Conservation (phyloP, 2,113 vertebrate species). For the Gambusia holbrooki region DNA sequence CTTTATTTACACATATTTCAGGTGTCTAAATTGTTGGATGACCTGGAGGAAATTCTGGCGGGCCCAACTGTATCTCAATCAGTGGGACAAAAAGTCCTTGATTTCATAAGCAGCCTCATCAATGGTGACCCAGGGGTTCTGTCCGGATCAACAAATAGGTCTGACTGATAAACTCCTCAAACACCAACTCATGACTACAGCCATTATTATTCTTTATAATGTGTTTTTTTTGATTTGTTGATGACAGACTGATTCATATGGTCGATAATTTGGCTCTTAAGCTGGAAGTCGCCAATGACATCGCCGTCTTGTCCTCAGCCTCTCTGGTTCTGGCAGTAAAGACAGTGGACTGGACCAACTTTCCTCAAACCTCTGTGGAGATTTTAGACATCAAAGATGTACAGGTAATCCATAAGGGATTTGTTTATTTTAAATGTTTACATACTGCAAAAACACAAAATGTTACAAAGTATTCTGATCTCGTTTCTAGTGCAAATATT, state of each 20-base stretch:
- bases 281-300: slow-evolving; percentile 75
- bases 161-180: slow-evolving; percentile 3
- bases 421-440: too few species aligned
- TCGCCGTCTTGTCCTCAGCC: slow-evolving; percentile 73
- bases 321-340: slow-evolving; percentile 87
- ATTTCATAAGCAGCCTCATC: slow-evolving; percentile 83
- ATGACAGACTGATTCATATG: slow-evolving; percentile 83
- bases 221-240: slow-evolving; percentile 15
- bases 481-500: too few species aligned
- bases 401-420: slow-evolving; percentile 46
- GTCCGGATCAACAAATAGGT: slow-evolving; percentile 85
- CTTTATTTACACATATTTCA: slow-evolving; percentile 25
- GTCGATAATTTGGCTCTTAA: slow-evolving; percentile 88
- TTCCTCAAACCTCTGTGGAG: slow-evolving; percentile 80
- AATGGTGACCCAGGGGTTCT: slow-evolving; percentile 70
- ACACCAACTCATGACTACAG: neutral
- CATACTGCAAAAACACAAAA: too few species aligned
- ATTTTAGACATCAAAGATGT: slow-evolving; percentile 76
- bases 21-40: slow-evolving; percentile 77
- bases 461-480: too few species aligned
- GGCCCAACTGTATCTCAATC: slow-evolving; percentile 67
- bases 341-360: slow-evolving; percentile 80
- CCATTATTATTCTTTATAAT: neutral
- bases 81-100: slow-evolving; percentile 68
- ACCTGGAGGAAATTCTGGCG: slow-evolving; percentile 81